Evolutionary conservation across 2,113 vertebrate genomes (phyloP).

Genomic region (Vidua macroura): DNA sequence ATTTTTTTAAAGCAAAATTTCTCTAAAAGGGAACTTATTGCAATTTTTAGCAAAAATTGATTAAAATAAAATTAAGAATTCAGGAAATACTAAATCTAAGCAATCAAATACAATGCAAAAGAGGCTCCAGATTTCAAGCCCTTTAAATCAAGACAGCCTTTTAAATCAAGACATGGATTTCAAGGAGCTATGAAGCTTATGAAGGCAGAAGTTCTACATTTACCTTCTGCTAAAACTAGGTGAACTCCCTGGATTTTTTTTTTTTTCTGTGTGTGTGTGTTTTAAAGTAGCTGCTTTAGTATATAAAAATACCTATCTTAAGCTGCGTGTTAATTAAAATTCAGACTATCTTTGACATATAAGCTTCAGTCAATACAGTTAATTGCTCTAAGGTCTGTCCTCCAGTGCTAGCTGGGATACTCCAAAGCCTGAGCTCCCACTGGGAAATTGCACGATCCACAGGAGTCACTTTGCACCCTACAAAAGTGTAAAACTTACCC

Average conservation of each 20-base stretch:
- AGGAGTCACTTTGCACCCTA: background rate
- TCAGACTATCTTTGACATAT: background rate
- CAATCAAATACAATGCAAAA: background rate
- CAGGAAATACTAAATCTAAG: conserved; percentile 20
- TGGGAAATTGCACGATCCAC: background rate
- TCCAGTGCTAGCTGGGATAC: background rate
- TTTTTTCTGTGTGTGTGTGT: background rate
- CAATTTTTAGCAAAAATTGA: conserved; percentile 25
- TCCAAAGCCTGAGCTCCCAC: background rate
- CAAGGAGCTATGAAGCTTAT: background rate
- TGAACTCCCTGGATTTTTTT: background rate
- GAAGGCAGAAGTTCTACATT: conserved; percentile 5
- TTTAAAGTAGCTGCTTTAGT: background rate
- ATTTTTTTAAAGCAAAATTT: conserved; percentile 29
- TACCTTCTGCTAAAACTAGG: conserved; percentile 1
- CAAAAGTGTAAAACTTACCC: background rate
- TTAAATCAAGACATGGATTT: background rate
- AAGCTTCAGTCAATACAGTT: background rate
- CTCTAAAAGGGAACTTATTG: conserved; percentile 2
- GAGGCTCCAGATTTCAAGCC: conserved; percentile 4
- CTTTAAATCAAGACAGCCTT: conserved; percentile 2
- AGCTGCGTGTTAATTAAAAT: background rate
- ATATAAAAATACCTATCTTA: background rate
- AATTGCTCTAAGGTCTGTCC: background rate
- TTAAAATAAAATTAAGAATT: conserved; percentile 14